Conservation (phyloP, 2,797 vertebrate genomes). For the Coreius guichenoti region DNA sequence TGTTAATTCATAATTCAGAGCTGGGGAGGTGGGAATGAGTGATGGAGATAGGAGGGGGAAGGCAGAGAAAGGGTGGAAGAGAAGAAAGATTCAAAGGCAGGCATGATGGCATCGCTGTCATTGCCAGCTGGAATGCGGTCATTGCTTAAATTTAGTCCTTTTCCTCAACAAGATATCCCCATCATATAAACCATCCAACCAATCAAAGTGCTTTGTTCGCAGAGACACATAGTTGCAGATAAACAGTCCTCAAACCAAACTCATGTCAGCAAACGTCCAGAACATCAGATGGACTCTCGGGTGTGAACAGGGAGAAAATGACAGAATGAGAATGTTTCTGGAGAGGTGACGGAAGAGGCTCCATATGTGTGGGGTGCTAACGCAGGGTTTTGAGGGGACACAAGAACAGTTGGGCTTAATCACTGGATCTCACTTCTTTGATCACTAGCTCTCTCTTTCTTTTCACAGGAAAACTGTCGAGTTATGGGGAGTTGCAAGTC, state of each 20-base stretch:
- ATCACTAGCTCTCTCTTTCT: constrained; percentile 10
- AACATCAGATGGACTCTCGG: constrained; percentile 22
- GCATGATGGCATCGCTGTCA: constrained; percentile 29
- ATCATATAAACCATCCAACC: constrained; percentile 35
- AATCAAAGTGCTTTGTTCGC: constrained; percentile 43
- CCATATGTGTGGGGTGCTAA: constrained; percentile 10
- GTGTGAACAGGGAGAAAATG: constrained; percentile 18
- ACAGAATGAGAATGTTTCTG: background rate
- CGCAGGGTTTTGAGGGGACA: constrained; percentile 17
- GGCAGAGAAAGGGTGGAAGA: constrained; percentile 7
- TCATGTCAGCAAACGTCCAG: constrained; percentile 6
- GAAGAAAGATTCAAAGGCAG: constrained; percentile 8
- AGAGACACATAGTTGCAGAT: constrained; percentile 8
- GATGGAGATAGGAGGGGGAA: constrained; percentile 1
- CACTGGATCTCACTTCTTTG: constrained; percentile 21
- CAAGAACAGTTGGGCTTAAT: constrained; percentile 31
- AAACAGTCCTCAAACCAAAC: constrained; percentile 8
- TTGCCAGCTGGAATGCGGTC: constrained; percentile 50
- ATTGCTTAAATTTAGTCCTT: background rate
- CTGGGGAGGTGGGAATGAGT: constrained; percentile 8
- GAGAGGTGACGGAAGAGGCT: constrained; percentile 1
- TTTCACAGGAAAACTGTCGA: background rate
- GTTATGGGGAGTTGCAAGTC: background rate
- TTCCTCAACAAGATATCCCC: constrained; percentile 33
- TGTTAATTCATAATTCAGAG: constrained; percentile 59